Base-by-base conservation (phyloP, 2,888 invertebrate species). In the Melinaea menophilus region DNA sequence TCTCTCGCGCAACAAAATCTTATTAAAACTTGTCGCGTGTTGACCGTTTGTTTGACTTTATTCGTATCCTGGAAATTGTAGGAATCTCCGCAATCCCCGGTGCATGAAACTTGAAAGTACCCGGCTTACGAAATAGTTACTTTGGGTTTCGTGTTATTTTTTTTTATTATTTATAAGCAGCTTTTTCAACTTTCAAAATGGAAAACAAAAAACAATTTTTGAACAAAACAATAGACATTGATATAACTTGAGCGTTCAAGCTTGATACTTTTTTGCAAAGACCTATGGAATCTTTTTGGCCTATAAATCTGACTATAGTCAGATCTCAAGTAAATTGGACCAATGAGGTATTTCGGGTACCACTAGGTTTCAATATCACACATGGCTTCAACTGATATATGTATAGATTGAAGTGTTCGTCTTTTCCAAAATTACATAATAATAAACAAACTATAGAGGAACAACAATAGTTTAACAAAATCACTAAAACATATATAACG, bases 11-110 rank as follows among this genome's bases (percentile, higher is more conserved):
- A 67, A 64, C 71, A 66, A 72, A 73, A 78, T 78, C 76, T 76
- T 76, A 77, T 79, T 78, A 78, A 78, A 79, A 78, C 73, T 78
- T 78, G 70, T 70, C 67, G 71, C 65, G 59, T 66, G 69, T 68
- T 61, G 65, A 63, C 65, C 70, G 72, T 71, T 76, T 71, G 73
- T 73, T 74, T 72, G 75, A 75, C 73, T 75, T 76, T 73, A 72
- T 76, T 69, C 71, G 69, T 64, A 55, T 51, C 63, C 64, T 59
- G 66, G 64, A 69, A 73, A 72, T 71, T 68, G 71, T 71, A 67
- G 62, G 68, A 59, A 67, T 70, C 61, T 69, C 68, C 62, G 57
- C 60, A 66, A 66, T 60, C 66, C 67, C 62, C 68, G 58, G 63
- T 56, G 73, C 70, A 68, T 54, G 60, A 63, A 73, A 72, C 70